Base-by-base conservation (phyloP, 2,797 vertebrate genomes). In the Urocyon cinereoargenteus region DNA sequence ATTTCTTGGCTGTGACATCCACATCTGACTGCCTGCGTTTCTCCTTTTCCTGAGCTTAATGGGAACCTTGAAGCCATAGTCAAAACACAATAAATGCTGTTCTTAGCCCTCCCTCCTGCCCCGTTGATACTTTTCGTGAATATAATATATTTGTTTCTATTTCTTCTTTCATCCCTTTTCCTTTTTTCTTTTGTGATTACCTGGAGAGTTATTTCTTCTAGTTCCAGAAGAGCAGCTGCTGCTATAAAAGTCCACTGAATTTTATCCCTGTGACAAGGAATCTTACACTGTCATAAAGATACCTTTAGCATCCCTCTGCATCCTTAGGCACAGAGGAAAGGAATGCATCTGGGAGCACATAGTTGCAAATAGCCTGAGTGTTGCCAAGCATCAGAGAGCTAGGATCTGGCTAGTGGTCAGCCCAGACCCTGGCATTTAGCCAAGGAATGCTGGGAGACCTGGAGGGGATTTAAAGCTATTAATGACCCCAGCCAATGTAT, bases 21-120 rank as follows among this genome's bases (percentile, higher is more conserved):
- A 87, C 86, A 97, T 97, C 19, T 68, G 94, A 68, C 55, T 94
- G 36, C 55, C 84, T 92, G 24, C 40, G 91, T 95, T 96, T 96
- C 87, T 97, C 22, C n/a, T 85, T 95, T 34, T 83, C 8, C 68
- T 95, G 24, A 21, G 53, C 36, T 96, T 97, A 95, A 91, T 87
- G 87, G 86, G 85, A 96, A 97, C 59, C 91, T 98, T 95, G 96
- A 68, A 97, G 45, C 70, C 75, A 79, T 93, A 98, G 98, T 97
- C 89, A 70, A 72, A 95, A 55, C 0, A 24, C 78, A 97, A 83
- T 96, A 94, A 97, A 92, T 77, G 51, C 34, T n/a, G 22, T 90
- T 93, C 53, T 86, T 90, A 91, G 75, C 55, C 24, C 75, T 93
- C 66, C 79, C 45, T 86, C 51, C 85, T 40, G 22, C n/a, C 36